phyloP scores from a whole-genome alignment of 2,113 vertebrate species.

The Okapia johnstoni region DNA sequence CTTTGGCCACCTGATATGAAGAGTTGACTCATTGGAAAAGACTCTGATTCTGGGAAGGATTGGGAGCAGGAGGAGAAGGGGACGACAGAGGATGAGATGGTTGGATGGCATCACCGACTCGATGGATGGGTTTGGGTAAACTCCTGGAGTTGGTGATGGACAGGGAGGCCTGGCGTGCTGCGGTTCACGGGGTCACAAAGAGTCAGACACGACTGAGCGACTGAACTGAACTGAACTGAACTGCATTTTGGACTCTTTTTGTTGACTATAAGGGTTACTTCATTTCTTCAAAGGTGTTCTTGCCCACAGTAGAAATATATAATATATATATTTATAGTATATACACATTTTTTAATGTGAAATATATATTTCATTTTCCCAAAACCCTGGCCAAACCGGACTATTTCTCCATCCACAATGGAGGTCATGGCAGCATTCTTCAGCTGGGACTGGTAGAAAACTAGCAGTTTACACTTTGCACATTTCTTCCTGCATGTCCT shows the following conservation, averaged over 20 bases:
- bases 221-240: not conserved
- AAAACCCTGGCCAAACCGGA: constrained; percentile 95
- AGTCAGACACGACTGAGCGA: too few relatives aligned
- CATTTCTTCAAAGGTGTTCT: not conserved
- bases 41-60: too few relatives aligned
- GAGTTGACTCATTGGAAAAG: too few relatives aligned
- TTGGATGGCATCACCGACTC: too few relatives aligned
- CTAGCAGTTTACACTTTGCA: constrained; percentile 85
- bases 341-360: not conserved
- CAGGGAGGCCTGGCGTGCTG: too few relatives aligned
- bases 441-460: constrained; percentile 94
- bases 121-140: too few relatives aligned
- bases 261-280: not conserved
- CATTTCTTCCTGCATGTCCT: not conserved
- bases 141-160: too few relatives aligned
- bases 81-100: too few relatives aligned
- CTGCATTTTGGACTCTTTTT: not conserved
- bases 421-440: constrained; percentile 92
- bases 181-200: too few relatives aligned
- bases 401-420: constrained; percentile 92
- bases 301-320: not conserved
- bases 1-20: too few relatives aligned
- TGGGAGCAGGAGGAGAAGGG: too few relatives aligned
- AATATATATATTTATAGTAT: too few relatives aligned
- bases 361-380: constrained; percentile 86